Conservation (phyloP, 2,888 invertebrate genomes). For the Creontiades dilutus region DNA sequence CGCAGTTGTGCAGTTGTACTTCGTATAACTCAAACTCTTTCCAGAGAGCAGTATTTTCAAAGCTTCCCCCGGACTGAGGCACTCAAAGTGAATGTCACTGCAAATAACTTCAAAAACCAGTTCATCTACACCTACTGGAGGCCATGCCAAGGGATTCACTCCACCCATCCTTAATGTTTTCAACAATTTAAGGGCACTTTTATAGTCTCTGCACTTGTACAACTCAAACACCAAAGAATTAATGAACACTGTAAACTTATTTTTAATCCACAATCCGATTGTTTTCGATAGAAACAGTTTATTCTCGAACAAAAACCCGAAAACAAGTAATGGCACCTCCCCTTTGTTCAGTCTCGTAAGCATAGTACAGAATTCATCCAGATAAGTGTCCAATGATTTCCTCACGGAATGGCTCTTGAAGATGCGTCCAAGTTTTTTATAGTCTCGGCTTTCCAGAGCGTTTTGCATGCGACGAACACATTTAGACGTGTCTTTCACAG, state of each 20-base stretch:
- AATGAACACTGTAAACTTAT: not conserved
- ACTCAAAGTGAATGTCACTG: constrained; percentile 42
- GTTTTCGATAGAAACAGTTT: not conserved
- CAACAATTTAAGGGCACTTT: constrained; percentile 26
- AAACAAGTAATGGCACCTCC: not conserved
- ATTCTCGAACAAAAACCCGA: not conserved
- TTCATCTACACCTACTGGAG: not conserved
- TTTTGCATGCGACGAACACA: not conserved
- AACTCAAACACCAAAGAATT: not conserved
- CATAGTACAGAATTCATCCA: not conserved
- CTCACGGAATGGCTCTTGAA: not conserved
- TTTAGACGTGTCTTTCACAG: not conserved
- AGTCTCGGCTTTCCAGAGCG: not conserved
- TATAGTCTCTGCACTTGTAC: constrained; percentile 20
- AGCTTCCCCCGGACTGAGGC: not conserved
- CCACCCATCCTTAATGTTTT: not conserved
- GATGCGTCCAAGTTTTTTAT: not conserved
- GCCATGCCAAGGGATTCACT: not conserved
- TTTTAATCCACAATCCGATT: not conserved
- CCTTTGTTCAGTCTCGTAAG: not conserved
- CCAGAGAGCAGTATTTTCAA: not conserved
- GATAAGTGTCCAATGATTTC: not conserved
- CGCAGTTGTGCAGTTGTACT: not conserved
- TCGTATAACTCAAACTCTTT: not conserved
- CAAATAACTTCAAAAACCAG: constrained; percentile 6